Evolutionary conservation across 2,113 vertebrate genomes (phyloP).

Genomic region (Raja brachyura): DNA sequence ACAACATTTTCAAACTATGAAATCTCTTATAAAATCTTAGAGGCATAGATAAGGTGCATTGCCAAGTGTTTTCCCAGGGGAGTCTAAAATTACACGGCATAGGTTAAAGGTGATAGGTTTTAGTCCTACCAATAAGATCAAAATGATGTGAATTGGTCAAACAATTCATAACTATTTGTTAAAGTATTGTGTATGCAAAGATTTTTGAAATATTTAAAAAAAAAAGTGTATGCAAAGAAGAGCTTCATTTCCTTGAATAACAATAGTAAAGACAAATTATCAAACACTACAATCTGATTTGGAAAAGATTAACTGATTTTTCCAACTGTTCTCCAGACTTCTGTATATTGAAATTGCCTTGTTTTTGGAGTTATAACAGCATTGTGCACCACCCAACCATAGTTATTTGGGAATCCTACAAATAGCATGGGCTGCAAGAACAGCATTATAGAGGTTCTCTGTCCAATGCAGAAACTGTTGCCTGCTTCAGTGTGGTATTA

Average conservation of each 20-base stretch:
- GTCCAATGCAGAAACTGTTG: no score
- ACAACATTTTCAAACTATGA: neutral
- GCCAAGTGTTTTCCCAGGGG: no score
- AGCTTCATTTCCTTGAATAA: neutral
- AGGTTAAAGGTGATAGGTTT: neutral
- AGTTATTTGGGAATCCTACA: no score
- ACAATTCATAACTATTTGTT: neutral
- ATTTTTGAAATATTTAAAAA: no score
- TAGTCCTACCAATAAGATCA: neutral
- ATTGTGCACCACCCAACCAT: no score
- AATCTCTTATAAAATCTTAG: neutral
- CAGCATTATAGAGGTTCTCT: no score
- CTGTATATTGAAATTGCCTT: no score
- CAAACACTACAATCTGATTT: neutral
- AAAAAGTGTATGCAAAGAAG: neutral
- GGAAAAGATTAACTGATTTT: neutral
- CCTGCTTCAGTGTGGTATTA: no score
- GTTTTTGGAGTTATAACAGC: no score
- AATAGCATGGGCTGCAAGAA: no score
- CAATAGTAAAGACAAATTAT: neutral
- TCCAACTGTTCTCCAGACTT: neutral
- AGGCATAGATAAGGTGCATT: no score
- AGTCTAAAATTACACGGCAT: no score
- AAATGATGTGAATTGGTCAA: neutral
- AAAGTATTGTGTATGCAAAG: neutral